Evolutionary conservation across 2,113 vertebrate genomes (phyloP), one percentile per base, ranked within the genome.

Genomic region (Pachypanchax playfairii): DNA sequence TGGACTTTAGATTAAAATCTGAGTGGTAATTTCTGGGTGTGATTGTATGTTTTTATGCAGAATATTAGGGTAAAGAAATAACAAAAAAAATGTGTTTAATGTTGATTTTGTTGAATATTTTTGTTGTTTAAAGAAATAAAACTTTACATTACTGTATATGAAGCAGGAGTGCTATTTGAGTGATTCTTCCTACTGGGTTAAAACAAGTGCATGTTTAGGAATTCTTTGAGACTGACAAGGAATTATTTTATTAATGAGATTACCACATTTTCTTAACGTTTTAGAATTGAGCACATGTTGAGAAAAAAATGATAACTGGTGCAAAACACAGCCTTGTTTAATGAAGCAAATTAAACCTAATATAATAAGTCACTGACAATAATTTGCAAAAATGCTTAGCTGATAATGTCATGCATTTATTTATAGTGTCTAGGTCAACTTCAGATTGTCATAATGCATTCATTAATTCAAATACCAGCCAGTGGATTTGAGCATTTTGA

Each of bases 361-460:
- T 17, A 44, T 35, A 54, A 36, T 8, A 69, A 76, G 59, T 82
- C 56, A 64, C 11, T 83, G 78, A 79, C 76, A 85, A 79, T 85
- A 62, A 85, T 85, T 87, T 83, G 53, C 75, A 84, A 83, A 85
- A 80, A 84, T 65, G 80, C 70, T 82, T 85, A 79, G 63, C 73
- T 82, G 70, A 85, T 85, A 85, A 87, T 82, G 62, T 1, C 49
- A 82, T 75, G 66, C 57, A 86, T 83, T 63, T 84, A 84, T 88
- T 84, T 76, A 78, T 59, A 62, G 39, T 59, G 67, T 65, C 62
- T 60, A 77, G 67, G 74, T 87, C 83, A 85, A 26, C 42, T 51
- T 66, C 54, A 79, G 73, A 85, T n/a, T n/a, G n/a, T n/a, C n/a
- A n/a, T n/a, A n/a, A n/a, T 73, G 47, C 69, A 75, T 84, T 60